phyloP scores from a whole-genome alignment of 2,888 invertebrate genomes.

The Xylophagus ater region DNA sequence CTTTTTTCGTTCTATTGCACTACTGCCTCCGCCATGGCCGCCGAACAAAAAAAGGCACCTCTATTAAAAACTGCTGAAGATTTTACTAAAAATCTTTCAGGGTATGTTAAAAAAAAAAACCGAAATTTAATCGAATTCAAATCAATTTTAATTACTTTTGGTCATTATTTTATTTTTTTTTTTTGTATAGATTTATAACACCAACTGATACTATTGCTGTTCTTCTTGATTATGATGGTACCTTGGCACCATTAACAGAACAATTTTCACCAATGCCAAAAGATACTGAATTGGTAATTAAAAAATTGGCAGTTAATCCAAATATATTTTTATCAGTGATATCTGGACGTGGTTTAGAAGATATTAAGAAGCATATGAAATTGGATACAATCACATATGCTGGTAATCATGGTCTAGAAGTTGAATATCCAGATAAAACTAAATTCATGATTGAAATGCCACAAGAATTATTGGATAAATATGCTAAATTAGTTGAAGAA shows the following conservation, averaged over 20 bases:
- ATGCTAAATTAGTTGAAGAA: conserved; percentile 50
- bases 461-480: conserved; percentile 54
- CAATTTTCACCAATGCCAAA: conserved; percentile 53
- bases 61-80: conserved; percentile 36
- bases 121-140: neutral
- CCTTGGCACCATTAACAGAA: conserved; percentile 60
- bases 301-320: conserved; percentile 55
- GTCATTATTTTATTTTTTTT: conserved; percentile 4
- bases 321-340: conserved; percentile 62
- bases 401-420: conserved; percentile 65
- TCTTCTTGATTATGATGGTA: conserved; percentile 64
- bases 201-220: conserved; percentile 57
- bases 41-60: conserved; percentile 38
- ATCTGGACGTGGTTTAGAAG: conserved; percentile 60
- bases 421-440: conserved; percentile 63
- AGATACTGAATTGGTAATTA: conserved; percentile 57
- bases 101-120: conserved; percentile 24
- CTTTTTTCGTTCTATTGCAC: neutral
- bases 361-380: conserved; percentile 58
- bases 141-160: neutral
- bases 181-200: conserved; percentile 40
- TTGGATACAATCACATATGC: conserved; percentile 54
- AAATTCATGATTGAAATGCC: conserved; percentile 69
- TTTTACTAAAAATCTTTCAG: conserved; percentile 34
- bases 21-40: conserved; percentile 26